Conservation (phyloP, 2,797 vertebrate genomes). For the Peromyscus attwateri region DNA sequence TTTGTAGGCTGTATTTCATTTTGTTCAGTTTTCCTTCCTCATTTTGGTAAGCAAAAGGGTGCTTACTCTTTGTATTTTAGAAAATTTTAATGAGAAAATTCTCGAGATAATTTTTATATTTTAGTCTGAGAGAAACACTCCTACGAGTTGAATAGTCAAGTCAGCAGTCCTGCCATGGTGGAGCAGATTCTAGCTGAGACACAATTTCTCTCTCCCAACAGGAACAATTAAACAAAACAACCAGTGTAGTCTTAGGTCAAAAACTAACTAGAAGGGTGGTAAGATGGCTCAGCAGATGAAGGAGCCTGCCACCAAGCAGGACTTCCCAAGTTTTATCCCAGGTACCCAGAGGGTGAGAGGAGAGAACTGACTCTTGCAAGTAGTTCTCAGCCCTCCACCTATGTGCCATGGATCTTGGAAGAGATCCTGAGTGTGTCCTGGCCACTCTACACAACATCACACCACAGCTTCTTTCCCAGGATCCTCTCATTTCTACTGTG, state of each 20-base stretch:
- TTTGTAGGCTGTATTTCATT: background rate
- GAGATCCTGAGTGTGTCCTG: background rate
- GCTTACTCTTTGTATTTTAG: background rate
- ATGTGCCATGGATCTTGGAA: background rate
- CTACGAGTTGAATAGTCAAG: background rate
- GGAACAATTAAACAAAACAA: background rate
- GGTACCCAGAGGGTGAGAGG: background rate
- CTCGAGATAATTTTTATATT: constrained; percentile 27
- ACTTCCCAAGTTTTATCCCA: background rate
- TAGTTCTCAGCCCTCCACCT: background rate
- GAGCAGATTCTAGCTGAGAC: background rate
- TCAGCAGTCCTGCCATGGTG: background rate
- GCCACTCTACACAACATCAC: background rate
- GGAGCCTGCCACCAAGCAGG: background rate
- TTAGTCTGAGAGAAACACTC: background rate
- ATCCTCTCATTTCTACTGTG: background rate
- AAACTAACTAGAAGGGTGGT: background rate
- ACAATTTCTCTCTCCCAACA: background rate
- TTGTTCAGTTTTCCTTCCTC: background rate
- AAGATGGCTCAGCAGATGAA: background rate
- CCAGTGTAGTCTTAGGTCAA: background rate
- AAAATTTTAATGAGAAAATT: constrained; percentile 46
- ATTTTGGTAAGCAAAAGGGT: constrained; percentile 43
- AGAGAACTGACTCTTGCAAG: background rate
- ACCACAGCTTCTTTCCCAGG: background rate